These are phyloP conservation scores for Rattus norvegicus DNA, from an alignment of 2,113 vertebrate genomes.

Conservation along the genomic window DNA sequence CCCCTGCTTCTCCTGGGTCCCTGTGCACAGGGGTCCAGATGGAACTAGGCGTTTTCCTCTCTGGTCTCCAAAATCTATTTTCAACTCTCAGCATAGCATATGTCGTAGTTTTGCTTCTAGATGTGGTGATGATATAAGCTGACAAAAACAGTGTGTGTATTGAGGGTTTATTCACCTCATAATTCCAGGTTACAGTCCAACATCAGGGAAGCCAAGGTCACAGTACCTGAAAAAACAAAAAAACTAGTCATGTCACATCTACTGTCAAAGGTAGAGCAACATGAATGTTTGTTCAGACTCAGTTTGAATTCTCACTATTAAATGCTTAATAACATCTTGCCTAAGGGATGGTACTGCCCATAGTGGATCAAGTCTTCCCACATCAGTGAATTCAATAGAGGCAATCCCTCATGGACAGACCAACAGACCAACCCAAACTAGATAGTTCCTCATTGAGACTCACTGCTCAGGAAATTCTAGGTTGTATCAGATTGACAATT, in stretches of 20 bases:
- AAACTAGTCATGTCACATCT: background rate
- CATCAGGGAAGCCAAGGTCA: background rate
- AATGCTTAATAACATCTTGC: background rate
- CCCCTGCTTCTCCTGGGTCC: too few relatives aligned
- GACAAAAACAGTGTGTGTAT: accelerated
- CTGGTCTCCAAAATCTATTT: background rate
- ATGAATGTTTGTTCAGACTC: background rate
- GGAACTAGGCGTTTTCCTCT: too few relatives aligned
- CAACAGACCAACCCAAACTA: background rate
- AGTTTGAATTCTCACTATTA: background rate
- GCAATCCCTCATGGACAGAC: too few relatives aligned
- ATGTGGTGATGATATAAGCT: background rate
- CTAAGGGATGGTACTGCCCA: background rate
- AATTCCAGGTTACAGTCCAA: background rate
- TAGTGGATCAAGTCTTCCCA: background rate
- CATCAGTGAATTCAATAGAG: background rate
- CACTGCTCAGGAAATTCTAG: background rate
- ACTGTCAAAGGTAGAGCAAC: background rate
- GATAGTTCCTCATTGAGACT: background rate
- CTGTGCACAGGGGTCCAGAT: too few relatives aligned
- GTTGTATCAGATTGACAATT: background rate
- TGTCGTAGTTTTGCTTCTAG: background rate
- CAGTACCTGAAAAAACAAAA: background rate
- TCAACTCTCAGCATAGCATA: too few relatives aligned
- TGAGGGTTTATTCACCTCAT: background rate